Evolutionary conservation across 2,113 vertebrate genomes (phyloP).

Genomic region (Oxygymnocypris stewartii): DNA sequence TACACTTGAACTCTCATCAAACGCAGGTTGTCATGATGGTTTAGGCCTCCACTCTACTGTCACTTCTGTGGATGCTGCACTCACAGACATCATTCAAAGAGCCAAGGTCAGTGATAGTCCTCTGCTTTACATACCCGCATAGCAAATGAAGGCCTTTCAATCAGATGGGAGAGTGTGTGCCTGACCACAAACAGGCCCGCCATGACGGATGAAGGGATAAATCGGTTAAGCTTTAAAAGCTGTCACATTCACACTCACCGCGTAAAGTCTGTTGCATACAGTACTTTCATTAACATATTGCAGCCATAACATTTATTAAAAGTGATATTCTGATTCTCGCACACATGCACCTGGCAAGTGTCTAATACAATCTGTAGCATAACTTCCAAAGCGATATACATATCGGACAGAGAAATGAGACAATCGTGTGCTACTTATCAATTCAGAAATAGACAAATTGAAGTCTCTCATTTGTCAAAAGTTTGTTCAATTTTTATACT

Average conservation of each 20-base stretch:
- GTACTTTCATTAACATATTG: conserved; percentile 43
- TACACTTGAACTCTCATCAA: conserved; percentile 5
- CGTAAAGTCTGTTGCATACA: conserved; percentile 27
- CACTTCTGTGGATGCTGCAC: conserved; percentile 49
- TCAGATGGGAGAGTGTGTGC: conserved; percentile 66
- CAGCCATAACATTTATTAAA: conserved; percentile 39
- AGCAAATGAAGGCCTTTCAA: conserved; percentile 77
- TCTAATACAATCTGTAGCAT: not conserved
- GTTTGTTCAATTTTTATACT: conserved; percentile 67
- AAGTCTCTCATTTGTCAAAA: conserved; percentile 68
- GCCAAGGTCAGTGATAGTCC: conserved; percentile 74
- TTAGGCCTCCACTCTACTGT: conserved; percentile 37
- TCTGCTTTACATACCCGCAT: conserved; percentile 77
- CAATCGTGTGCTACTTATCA: conserved; percentile 51
- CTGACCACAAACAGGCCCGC: conserved; percentile 61
- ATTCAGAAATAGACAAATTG: conserved; percentile 56
- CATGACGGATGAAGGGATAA: conserved; percentile 72
- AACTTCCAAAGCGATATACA: not conserved
- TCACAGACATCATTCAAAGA: conserved; percentile 41
- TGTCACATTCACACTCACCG: conserved; percentile 12
- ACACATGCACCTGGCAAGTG: not conserved
- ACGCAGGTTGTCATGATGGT: conserved; percentile 21
- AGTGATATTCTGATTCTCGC: not conserved
- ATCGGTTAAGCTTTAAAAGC: conserved; percentile 61
- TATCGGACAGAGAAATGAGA: not conserved